phyloP scores from a whole-genome alignment of 2,888 invertebrate genomes.

The Abrostola triplasia region DNA sequence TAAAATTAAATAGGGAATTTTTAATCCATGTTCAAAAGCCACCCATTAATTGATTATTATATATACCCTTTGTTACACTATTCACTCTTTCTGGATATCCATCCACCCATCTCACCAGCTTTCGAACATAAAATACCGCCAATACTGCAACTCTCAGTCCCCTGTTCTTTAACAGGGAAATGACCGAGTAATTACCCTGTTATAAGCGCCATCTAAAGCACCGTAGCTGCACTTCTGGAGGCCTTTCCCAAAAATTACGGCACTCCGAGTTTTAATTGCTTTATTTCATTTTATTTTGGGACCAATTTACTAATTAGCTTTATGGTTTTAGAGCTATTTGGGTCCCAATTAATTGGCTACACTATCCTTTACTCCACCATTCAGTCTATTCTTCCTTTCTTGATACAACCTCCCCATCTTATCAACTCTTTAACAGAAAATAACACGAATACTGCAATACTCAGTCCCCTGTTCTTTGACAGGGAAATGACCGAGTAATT shows the following conservation, averaged over 20 bases:
- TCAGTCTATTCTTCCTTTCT: no score
- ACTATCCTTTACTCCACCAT: no score
- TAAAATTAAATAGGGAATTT: no score
- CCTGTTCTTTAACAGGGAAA: slow-evolving; percentile 18
- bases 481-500: slow-evolving; percentile 41
- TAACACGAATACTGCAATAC: slow-evolving; percentile 10
- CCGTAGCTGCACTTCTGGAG: slow-evolving; percentile 28
- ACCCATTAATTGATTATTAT: no score
- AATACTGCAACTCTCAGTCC: slow-evolving; percentile 6
- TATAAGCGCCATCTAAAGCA: slow-evolving; percentile 18
- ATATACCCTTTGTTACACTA: no score
- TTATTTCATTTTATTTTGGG: slow-evolving; percentile 54
- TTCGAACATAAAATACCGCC: no score
- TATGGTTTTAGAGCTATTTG: slow-evolving; percentile 43
- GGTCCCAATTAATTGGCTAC: no score
- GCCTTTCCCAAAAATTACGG: slow-evolving; percentile 40
- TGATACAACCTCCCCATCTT: no score
- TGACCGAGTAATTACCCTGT: slow-evolving; percentile 41
- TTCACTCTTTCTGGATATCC: no score
- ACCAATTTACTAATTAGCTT: slow-evolving; percentile 54
- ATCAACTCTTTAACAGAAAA: no score
- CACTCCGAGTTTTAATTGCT: slow-evolving; percentile 49
- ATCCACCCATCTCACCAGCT: no score
- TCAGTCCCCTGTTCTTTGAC: slow-evolving; percentile 8
- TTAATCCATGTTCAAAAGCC: no score